Evolutionary conservation across 2,888 invertebrate genomes (phyloP).

Genomic region (Agrotis clavis): DNA sequence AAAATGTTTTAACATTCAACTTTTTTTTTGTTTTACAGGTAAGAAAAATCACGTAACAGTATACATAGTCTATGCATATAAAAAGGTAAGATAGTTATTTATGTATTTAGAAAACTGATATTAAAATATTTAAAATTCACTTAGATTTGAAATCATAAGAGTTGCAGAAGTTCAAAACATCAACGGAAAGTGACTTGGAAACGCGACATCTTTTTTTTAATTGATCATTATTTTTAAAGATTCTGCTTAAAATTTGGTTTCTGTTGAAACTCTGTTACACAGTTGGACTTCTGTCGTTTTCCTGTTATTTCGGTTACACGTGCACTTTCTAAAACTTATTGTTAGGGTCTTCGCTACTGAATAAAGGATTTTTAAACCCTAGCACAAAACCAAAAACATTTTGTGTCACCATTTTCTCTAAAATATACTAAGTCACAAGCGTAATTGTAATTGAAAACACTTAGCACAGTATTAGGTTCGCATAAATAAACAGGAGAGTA

Average conservation of each 20-base stretch:
- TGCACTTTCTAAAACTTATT: constrained; percentile 2
- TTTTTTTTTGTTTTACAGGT: constrained; percentile 34
- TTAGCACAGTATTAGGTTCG: constrained; percentile 15
- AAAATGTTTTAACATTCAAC: too few relatives aligned
- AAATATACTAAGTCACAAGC: not conserved
- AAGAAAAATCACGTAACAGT: not conserved
- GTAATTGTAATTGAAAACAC: not conserved
- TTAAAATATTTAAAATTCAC: not conserved
- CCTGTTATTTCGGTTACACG: not conserved
- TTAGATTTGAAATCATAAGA: not conserved
- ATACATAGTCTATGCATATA: not conserved
- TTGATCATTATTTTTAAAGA: too few relatives aligned
- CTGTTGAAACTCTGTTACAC: not conserved
- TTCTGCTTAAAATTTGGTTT: too few relatives aligned
- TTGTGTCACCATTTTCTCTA: not conserved
- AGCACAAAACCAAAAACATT: not conserved
- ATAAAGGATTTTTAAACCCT: not conserved
- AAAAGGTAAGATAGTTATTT: constrained; percentile 25
- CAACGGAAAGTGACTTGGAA: not conserved
- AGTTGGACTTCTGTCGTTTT: not conserved
- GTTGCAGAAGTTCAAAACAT: not conserved
- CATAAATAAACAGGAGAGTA: constrained; percentile 29
- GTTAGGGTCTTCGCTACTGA: not conserved
- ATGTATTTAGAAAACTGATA: not conserved
- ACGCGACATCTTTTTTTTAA: too few relatives aligned